Conservation (phyloP, 2,797 vertebrate genomes). For the Siniperca scherzeri region DNA sequence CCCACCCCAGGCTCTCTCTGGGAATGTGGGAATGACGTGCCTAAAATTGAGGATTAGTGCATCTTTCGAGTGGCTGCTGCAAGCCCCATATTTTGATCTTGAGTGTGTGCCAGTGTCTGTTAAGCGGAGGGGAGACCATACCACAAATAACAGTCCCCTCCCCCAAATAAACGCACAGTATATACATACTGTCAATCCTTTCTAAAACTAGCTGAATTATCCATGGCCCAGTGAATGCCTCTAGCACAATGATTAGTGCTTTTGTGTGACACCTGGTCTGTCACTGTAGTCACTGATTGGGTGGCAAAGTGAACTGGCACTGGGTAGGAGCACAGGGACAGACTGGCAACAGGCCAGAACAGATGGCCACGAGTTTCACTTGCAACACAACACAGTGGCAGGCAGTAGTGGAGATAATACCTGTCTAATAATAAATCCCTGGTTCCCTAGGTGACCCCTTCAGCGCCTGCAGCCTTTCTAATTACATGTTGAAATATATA, state of each 20-base stretch:
- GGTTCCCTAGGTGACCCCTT: constrained; percentile 64
- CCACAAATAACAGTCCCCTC: constrained; percentile 1
- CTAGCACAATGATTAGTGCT: constrained; percentile 35
- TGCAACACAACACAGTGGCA: constrained; percentile 60
- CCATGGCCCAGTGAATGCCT: not conserved
- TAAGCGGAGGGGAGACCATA: constrained; percentile 6
- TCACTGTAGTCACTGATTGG: constrained; percentile 52
- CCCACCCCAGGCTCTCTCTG: constrained; percentile 47
- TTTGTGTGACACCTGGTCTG: constrained; percentile 57
- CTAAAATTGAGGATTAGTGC: constrained; percentile 61
- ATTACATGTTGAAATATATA: constrained; percentile 59
- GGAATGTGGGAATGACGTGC: constrained; percentile 47
- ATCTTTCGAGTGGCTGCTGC: constrained; percentile 39
- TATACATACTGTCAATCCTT: not conserved
- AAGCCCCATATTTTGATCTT: constrained; percentile 41
- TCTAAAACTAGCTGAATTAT: constrained; percentile 24
- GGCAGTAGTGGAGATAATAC: constrained; percentile 64
- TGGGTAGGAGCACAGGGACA: constrained; percentile 45
- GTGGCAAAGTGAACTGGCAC: constrained; percentile 60
- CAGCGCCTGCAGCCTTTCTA: constrained; percentile 68
- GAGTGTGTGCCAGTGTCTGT: constrained; percentile 29
- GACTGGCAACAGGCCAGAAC: constrained; percentile 58
- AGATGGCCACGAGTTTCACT: constrained; percentile 73
- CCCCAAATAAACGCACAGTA: not conserved
- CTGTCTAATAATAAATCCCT: constrained; percentile 64